phyloP scores from a whole-genome alignment of 2,797 vertebrate genomes.

The Lutjanus campechanus region DNA sequence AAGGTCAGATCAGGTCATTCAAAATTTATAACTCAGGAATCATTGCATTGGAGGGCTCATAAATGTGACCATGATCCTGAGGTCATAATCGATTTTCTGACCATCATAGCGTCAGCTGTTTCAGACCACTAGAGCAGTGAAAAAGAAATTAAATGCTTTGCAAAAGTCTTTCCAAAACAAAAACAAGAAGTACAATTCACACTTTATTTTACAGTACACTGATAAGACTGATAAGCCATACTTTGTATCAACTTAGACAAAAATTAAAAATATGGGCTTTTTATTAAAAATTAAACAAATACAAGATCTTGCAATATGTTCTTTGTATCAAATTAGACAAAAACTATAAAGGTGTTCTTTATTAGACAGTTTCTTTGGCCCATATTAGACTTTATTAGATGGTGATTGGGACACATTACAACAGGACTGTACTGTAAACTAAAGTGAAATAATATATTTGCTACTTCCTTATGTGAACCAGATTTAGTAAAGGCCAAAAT shows the following conservation, averaged over 20 bases:
- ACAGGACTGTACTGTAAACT: no score
- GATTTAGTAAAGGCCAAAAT: no score
- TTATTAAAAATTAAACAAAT: no score
- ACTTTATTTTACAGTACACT: no score
- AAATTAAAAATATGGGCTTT: not conserved
- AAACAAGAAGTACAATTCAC: not conserved
- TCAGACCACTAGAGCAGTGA: constrained; percentile 1
- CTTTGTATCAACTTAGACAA: not conserved
- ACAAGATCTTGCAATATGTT: no score
- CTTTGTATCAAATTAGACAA: no score
- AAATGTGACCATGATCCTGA: constrained; percentile 1
- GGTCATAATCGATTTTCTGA: constrained; percentile 41
- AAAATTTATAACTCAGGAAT: not conserved
- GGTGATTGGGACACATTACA: no score
- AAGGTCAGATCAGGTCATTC: constrained; percentile 20
- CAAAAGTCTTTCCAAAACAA: not conserved
- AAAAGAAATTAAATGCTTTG: not conserved
- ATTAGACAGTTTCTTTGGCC: no score
- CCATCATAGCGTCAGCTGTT: not conserved
- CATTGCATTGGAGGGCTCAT: constrained; percentile 15
- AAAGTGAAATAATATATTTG: no score
- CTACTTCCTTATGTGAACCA: no score
- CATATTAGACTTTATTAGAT: no score
- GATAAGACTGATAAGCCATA: not conserved
- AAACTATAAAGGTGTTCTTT: no score